phyloP scores from a whole-genome alignment of 2,113 vertebrate genomes.

The Taxidea taxus region DNA sequence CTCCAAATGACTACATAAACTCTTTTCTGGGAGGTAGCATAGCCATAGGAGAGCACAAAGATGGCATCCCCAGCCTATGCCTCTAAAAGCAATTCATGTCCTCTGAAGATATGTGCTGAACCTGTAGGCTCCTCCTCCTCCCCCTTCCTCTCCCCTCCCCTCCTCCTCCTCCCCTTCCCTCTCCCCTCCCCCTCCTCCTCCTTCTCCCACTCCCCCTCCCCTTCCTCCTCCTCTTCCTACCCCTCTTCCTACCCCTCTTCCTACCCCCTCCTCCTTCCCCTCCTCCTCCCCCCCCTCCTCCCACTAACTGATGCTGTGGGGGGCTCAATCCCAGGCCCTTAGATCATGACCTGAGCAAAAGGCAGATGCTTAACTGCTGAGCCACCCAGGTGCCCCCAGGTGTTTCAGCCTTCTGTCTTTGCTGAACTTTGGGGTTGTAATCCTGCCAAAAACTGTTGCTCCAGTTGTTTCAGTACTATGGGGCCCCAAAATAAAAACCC shows the following conservation, averaged over 20 bases:
- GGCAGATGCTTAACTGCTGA: not conserved
- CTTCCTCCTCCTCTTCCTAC: too few species aligned
- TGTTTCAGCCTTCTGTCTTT: not conserved
- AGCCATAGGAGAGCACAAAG: not conserved
- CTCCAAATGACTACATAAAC: not conserved
- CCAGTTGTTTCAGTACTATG: not conserved
- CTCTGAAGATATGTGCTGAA: not conserved
- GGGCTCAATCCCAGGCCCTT: too few species aligned
- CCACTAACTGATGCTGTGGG: too few species aligned
- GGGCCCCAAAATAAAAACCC: not conserved
- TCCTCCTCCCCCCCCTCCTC: accelerated
- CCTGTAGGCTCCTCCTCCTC: too few species aligned
- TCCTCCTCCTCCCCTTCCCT: too few species aligned
- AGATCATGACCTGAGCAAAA: too few species aligned
- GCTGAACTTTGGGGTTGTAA: not conserved
- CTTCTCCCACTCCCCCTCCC: not conserved
- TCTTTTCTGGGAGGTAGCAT: not conserved
- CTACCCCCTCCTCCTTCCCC: too few species aligned
- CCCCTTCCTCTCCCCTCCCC: too few species aligned
- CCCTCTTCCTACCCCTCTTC: too few species aligned
- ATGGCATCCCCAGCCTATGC: not conserved
- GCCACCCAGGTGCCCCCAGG: not conserved
- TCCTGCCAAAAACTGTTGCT: not conserved
- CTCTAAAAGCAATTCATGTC: not conserved
- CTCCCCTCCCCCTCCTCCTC: too few species aligned